Conservation (phyloP, 23 tunicate species). For the Trididemnum clinides region DNA sequence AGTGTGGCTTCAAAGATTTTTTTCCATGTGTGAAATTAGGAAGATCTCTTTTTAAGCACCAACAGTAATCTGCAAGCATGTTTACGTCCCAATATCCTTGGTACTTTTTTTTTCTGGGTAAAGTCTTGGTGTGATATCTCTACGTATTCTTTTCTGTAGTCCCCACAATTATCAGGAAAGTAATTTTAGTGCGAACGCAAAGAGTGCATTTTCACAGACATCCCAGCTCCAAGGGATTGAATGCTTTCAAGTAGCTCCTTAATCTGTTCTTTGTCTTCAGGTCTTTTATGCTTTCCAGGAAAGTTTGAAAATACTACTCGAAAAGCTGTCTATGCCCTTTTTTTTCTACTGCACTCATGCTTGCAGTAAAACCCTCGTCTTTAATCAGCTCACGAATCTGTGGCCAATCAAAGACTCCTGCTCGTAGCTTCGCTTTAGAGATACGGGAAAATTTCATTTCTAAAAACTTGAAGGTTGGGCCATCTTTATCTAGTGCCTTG, state of each 20-base stretch:
- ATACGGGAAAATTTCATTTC: conserved; percentile 33
- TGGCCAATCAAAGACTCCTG: conserved; percentile 39
- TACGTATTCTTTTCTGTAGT: conserved; percentile 40
- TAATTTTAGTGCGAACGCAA: conserved; percentile 37
- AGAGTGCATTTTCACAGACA: conserved; percentile 36
- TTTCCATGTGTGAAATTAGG: conserved; percentile 22
- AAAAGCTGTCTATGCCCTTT: conserved; percentile 51
- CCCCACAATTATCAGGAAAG: conserved; percentile 41
- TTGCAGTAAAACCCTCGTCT: conserved; percentile 35
- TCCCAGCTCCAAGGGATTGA: conserved; percentile 41
- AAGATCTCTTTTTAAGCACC: conserved; percentile 45
- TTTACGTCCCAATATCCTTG: conserved; percentile 48
- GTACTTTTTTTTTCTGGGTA: conserved; percentile 27
- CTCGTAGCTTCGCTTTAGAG: conserved; percentile 46
- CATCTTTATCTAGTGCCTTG: conserved; percentile 44
- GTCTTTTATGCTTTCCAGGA: conserved; percentile 35
- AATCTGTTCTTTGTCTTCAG: conserved; percentile 20
- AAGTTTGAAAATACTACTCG: conserved; percentile 34
- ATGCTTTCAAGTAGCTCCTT: conserved; percentile 31
- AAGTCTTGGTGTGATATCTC: conserved; percentile 45
- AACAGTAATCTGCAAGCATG: conserved; percentile 44
- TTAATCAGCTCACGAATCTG: conserved; percentile 39
- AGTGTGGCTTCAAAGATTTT: conserved; percentile 43
- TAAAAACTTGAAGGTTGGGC: conserved; percentile 31
- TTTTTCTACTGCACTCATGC: conserved; percentile 35